Evolutionary conservation across 2,113 vertebrate species (phyloP).

Genomic region (Acrocephalus kingi): DNA sequence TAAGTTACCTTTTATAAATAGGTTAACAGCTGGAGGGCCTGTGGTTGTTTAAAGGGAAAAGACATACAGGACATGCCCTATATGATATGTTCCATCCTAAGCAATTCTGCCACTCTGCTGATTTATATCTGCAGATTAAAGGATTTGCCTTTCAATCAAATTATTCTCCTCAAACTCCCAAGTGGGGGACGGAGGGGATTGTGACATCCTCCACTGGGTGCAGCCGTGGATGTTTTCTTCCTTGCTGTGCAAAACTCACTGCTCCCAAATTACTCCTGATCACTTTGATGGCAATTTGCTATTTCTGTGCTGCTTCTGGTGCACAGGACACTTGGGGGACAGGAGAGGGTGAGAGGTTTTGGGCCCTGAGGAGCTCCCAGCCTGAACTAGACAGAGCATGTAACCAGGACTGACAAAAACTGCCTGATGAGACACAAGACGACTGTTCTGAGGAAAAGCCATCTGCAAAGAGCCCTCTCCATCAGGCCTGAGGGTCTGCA

Average conservation of each 20-base stretch:
- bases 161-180: slow-evolving; percentile 26
- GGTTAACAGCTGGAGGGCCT: slow-evolving; percentile 53
- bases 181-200: background rate
- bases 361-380: background rate
- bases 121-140: slow-evolving; percentile 64
- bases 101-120: slow-evolving; percentile 15
- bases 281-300: background rate
- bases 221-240: background rate
- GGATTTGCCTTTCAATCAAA: slow-evolving; percentile 69
- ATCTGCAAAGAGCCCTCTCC: background rate
- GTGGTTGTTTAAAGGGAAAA: background rate
- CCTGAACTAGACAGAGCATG: background rate
- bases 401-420: slow-evolving; percentile 14
- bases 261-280: background rate
- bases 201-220: background rate
- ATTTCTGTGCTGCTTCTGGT: background rate
- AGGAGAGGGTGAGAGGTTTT: background rate
- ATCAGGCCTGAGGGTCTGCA: background rate
- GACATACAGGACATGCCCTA: background rate
- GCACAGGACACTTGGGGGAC: background rate
- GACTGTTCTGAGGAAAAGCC: background rate
- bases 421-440: background rate
- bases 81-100: slow-evolving; percentile 9
- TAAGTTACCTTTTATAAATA: slow-evolving; percentile 26
- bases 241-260: rapidly evolving